phyloP scores from a whole-genome alignment of 2,888 invertebrate genomes.

The Hydraecia micacea region DNA sequence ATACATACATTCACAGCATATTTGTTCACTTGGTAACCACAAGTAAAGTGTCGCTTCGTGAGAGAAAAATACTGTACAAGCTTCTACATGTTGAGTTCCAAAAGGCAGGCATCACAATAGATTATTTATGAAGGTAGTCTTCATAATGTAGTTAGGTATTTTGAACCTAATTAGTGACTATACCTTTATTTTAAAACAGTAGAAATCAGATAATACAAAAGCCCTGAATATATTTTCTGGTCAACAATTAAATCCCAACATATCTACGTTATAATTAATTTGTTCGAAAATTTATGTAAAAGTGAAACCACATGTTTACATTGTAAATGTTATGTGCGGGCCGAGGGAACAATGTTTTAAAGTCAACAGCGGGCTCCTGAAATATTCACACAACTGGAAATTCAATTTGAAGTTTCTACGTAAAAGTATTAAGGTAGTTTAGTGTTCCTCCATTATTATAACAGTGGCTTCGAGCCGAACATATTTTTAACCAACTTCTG shows the following conservation, averaged over 20 bases:
- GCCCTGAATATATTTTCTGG: constrained; percentile 14
- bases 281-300: constrained; percentile 66
- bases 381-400: constrained; percentile 84
- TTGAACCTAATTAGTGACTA: neutral
- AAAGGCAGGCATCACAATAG: neutral
- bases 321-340: constrained; percentile 72
- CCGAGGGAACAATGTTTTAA: constrained; percentile 72
- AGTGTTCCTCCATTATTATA: constrained; percentile 66
- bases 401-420: constrained; percentile 83
- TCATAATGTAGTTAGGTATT: neutral
- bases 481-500: constrained; percentile 72
- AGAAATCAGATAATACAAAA: constrained; percentile 12
- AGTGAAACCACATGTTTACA: constrained; percentile 75
- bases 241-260: constrained; percentile 49
- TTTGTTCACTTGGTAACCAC: neutral
- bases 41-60: neutral
- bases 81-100: neutral
- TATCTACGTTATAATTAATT: constrained; percentile 62
- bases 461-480: constrained; percentile 54
- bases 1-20: neutral
- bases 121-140: neutral
- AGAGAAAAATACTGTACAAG: neutral
- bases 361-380: constrained; percentile 79
- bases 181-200: neutral
- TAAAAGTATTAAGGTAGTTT: constrained; percentile 76